Evolutionary conservation across 2,888 invertebrate genomes (phyloP).

Genomic region (Invenusta paracnida): DNA sequence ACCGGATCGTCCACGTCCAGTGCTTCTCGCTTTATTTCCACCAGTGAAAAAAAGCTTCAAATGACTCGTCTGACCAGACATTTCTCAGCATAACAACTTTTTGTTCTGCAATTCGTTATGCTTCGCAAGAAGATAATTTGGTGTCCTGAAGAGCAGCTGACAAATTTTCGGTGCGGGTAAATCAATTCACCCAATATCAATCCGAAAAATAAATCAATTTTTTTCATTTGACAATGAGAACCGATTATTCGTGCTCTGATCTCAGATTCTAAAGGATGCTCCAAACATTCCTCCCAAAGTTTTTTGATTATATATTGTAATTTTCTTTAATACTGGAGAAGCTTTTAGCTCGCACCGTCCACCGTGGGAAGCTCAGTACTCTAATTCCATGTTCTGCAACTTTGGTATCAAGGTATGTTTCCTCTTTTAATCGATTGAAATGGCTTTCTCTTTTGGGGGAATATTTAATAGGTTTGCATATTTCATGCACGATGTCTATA

Average conservation of each 20-base stretch:
- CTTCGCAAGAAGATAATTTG: not conserved
- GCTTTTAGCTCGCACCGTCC: not conserved
- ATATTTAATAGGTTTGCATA: conserved; percentile 17
- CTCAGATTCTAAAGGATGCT: not conserved
- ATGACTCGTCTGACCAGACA: not conserved
- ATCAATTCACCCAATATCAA: not conserved
- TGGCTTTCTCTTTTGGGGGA: conserved; percentile 4
- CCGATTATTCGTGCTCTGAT: conserved; percentile 9
- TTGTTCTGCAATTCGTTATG: not conserved
- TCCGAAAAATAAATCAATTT: not conserved
- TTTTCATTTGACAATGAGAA: conserved; percentile 1
- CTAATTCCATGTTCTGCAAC: not conserved
- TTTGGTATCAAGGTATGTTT: conserved; percentile 12
- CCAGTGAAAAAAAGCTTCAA: not conserved
- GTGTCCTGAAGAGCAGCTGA: not conserved
- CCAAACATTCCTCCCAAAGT: not conserved
- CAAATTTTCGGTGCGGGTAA: not conserved
- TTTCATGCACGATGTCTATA: not conserved
- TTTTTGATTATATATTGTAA: not conserved
- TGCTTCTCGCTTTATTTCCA: not conserved
- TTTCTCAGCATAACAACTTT: not conserved
- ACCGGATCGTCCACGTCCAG: not conserved
- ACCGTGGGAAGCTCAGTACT: conserved; percentile 8
- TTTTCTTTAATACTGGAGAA: not conserved
- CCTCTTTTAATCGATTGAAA: not conserved